phyloP scores from a whole-genome alignment of 2,888 invertebrate genomes.

The Drosophila austrosaltans region DNA sequence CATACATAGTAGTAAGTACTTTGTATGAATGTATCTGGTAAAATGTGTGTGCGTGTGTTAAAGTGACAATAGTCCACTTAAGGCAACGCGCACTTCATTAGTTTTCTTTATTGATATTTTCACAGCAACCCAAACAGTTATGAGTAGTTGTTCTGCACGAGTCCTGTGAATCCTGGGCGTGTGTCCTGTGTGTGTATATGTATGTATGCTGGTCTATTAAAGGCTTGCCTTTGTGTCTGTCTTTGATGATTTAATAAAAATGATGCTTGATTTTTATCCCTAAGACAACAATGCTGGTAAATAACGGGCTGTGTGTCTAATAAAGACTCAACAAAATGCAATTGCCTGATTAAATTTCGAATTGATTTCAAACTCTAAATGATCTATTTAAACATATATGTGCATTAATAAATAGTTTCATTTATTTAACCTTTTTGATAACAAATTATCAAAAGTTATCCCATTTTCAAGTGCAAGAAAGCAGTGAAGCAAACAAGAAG shows the following conservation, averaged over 20 bases:
- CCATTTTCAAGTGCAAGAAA: too few species aligned
- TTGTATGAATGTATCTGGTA: constrained; percentile 26
- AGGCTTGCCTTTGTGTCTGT: constrained; percentile 37
- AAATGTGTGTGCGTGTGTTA: constrained; percentile 45
- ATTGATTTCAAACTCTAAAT: too few species aligned
- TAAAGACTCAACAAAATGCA: constrained; percentile 24
- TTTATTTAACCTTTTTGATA: too few species aligned
- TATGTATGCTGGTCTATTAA: neutral
- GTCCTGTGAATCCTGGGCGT: constrained; percentile 22
- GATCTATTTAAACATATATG: too few species aligned
- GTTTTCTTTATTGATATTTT: constrained; percentile 78
- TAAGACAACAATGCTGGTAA: constrained; percentile 13
- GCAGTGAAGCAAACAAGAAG: too few species aligned
- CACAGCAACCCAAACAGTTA: constrained; percentile 70
- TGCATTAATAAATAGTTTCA: too few species aligned
- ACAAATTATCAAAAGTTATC: too few species aligned
- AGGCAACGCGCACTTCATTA: constrained; percentile 77
- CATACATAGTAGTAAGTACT: constrained; percentile 33
- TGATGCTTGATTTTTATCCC: constrained; percentile 43
- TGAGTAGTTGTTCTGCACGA: constrained; percentile 52
- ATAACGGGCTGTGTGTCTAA: constrained; percentile 64
- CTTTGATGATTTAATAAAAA: constrained; percentile 66
- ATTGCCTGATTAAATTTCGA: neutral
- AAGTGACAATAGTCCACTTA: constrained; percentile 78
- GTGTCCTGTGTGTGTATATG: constrained; percentile 21